Conservation (phyloP, 2,113 vertebrate genomes). For the Thermophis baileyi region DNA sequence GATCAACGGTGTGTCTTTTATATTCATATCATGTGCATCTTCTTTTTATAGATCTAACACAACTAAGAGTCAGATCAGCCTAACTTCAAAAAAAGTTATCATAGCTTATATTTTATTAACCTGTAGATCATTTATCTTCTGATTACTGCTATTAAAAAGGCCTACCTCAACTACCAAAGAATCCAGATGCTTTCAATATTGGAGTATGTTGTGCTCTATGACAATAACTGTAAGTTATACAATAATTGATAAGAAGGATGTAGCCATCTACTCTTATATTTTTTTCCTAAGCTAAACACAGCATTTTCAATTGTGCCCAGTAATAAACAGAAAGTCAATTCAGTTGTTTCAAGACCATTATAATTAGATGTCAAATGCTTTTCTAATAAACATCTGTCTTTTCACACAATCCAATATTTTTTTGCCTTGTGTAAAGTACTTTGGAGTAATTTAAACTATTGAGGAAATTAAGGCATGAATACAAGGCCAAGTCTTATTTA, state of each 20-base stretch:
- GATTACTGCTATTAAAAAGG: background rate
- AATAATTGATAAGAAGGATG: background rate
- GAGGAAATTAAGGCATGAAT: background rate
- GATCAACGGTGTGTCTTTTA: background rate
- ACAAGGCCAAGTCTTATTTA: background rate
- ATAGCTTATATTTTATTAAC: background rate
- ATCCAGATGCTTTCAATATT: background rate
- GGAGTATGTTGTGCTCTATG: background rate
- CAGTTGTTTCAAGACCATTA: background rate
- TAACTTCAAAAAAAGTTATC: background rate
- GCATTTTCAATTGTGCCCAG: background rate
- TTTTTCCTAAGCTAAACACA: background rate
- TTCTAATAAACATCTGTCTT: background rate
- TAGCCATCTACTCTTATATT: background rate
- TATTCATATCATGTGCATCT: background rate
- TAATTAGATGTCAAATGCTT: background rate
- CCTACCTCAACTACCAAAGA: background rate
- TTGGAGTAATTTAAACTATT: background rate
- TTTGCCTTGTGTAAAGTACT: background rate
- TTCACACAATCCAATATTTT: background rate
- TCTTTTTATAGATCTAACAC: background rate
- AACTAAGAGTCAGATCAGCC: background rate
- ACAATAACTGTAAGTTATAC: background rate
- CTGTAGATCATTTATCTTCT: background rate
- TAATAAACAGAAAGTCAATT: background rate